These are phyloP conservation scores for Conomelus anceps DNA, from an alignment of 2,888 invertebrate genomes.

Conservation along the genomic window DNA sequence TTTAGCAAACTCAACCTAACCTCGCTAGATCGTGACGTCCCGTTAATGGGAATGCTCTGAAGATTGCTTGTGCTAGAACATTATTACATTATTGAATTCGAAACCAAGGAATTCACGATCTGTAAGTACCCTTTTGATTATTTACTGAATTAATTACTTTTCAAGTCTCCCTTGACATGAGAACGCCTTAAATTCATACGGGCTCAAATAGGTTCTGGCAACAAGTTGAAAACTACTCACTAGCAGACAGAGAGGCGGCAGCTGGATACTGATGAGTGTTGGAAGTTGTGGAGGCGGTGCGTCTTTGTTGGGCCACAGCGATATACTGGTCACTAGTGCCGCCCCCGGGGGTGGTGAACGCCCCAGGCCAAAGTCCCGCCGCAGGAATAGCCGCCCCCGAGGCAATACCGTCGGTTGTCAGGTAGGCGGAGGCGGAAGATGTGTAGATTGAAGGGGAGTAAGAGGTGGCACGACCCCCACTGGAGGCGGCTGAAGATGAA, in stretches of 20 bases:
- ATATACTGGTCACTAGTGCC: not conserved
- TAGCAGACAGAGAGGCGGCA: not conserved
- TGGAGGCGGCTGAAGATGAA: not conserved
- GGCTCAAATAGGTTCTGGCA: not conserved
- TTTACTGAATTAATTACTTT: too few relatives aligned
- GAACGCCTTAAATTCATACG: too few relatives aligned
- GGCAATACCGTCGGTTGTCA: not conserved
- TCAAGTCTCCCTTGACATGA: too few relatives aligned
- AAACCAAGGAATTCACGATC: too few relatives aligned
- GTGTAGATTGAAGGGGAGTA: not conserved
- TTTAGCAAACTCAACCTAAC: too few relatives aligned
- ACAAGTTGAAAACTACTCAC: not conserved
- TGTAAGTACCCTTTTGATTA: too few relatives aligned
- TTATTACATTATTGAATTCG: too few relatives aligned
- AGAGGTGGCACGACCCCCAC: not conserved
- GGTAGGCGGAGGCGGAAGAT: not conserved
- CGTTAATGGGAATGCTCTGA: too few relatives aligned
- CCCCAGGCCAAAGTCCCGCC: not conserved
- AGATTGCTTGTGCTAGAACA: too few relatives aligned
- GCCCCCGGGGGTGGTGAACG: not conserved
- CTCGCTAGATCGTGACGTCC: too few relatives aligned
- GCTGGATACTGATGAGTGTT: not conserved
- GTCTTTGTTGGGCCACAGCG: not conserved
- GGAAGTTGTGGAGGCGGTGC: not conserved
- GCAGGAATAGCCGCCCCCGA: not conserved